phyloP scores from a whole-genome alignment of 2,888 invertebrate genomes.

The Diadegma fenestrale region DNA sequence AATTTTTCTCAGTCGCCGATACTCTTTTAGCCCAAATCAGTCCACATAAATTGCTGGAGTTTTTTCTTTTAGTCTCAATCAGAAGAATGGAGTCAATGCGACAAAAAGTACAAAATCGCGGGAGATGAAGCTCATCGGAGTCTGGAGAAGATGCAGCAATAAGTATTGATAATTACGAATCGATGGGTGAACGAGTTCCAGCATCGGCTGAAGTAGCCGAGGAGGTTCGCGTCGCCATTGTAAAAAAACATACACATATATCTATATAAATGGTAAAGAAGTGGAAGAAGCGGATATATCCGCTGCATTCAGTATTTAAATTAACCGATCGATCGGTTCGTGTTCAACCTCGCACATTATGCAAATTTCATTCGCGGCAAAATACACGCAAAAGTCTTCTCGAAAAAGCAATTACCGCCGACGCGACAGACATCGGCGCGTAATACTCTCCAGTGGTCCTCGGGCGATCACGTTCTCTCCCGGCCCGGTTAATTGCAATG shows the following conservation, averaged over 20 bases:
- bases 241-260: slow-evolving; percentile 38
- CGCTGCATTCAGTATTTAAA: slow-evolving; percentile 83
- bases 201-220: slow-evolving; percentile 56
- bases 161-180: slow-evolving; percentile 84
- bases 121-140: slow-evolving; percentile 63
- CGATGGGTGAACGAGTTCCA: slow-evolving; percentile 77
- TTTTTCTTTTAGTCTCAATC: slow-evolving; percentile 69
- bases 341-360: slow-evolving; percentile 83
- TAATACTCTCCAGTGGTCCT: slow-evolving; percentile 67
- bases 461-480: slow-evolving; percentile 66
- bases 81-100: slow-evolving; percentile 74
- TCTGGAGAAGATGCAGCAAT: slow-evolving; percentile 77
- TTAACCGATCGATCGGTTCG: slow-evolving; percentile 83
- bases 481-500: slow-evolving; percentile 81
- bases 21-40: background rate
- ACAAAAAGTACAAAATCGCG: slow-evolving; percentile 70
- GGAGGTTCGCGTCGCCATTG: slow-evolving; percentile 70
- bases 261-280: slow-evolving; percentile 28
- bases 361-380: slow-evolving; percentile 78
- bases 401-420: slow-evolving; percentile 83
- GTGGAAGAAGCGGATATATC: slow-evolving; percentile 54
- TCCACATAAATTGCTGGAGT: slow-evolving; percentile 19
- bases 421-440: slow-evolving; percentile 79
- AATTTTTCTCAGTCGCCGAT: background rate
- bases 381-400: slow-evolving; percentile 83